A percentile compares a stretch with the other conserved stretches of the same genome.
These are phyloP conservation scores for Turdus rufiventris DNA, from an alignment of 2,113 vertebrate genomes.

Conservation along the genomic window DNA sequence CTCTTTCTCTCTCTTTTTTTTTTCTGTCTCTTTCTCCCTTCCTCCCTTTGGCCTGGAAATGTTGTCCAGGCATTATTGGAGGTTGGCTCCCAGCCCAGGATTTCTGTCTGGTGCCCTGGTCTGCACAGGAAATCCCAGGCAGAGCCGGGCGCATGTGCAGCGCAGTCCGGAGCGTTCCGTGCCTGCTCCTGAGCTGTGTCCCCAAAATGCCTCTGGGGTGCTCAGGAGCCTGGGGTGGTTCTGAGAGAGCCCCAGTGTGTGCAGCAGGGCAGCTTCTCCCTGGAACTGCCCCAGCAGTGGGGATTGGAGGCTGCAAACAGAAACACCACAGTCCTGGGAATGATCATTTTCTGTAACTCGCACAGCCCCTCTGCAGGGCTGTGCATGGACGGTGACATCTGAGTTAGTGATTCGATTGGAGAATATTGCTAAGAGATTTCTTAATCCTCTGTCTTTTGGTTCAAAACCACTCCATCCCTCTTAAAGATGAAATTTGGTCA, in stretches of 20 bases:
- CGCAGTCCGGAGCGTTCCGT: rapidly evolving
- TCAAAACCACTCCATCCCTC: not conserved
- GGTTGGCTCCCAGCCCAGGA: not conserved
- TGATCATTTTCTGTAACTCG: not conserved
- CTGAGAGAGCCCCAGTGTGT: rapidly evolving
- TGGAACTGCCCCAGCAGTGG: not conserved
- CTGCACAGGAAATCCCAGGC: slow-evolving; percentile 37
- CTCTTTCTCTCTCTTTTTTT: rapidly evolving
- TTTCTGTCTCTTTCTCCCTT: not conserved
- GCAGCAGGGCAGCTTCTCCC: not conserved
- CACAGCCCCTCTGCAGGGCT: not conserved
- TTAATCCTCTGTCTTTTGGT: not conserved
- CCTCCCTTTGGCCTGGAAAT: not conserved
- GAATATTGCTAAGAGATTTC: not conserved
- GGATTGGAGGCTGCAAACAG: not conserved
- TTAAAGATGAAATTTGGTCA: not conserved
- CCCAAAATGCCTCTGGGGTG: rapidly evolving
- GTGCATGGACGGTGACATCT: not conserved
- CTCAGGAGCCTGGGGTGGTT: not conserved
- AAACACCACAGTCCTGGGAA: not conserved
- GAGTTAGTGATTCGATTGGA: not conserved
- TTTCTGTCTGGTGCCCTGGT: slow-evolving; percentile 25
- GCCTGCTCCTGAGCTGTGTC: rapidly evolving
- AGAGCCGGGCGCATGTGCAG: not conserved
- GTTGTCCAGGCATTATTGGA: not conserved